A percentile compares a stretch with the other conserved stretches of the same genome.
phyloP scores from a whole-genome alignment of 2,888 invertebrate species.

The Mallateleia sp. region DNA sequence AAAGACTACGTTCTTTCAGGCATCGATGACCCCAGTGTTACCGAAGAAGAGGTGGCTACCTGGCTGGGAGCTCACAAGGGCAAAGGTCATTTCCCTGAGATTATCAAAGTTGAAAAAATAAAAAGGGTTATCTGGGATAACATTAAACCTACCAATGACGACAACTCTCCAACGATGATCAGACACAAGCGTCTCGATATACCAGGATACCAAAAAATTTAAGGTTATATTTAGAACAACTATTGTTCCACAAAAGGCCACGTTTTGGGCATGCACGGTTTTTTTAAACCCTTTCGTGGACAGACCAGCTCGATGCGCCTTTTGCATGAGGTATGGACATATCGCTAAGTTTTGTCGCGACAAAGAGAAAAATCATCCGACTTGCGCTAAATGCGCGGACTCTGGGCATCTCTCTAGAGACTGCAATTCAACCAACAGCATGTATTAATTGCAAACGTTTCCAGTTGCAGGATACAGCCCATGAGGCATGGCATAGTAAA shows the following conservation, averaged over 20 bases:
- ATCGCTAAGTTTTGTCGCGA: conserved; percentile 3
- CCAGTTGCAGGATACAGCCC: neutral
- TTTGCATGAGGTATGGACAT: conserved; percentile 14
- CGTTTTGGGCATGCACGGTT: neutral
- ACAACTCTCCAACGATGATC: no score
- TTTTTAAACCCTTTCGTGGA: neutral
- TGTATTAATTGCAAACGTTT: conserved; percentile 5
- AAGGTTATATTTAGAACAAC: conserved; percentile 7
- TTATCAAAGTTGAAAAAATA: neutral
- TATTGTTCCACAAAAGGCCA: neutral
- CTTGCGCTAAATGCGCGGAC: neutral
- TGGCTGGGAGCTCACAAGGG: neutral
- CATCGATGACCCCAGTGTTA: neutral
- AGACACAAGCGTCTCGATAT: neutral
- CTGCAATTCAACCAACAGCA: neutral
- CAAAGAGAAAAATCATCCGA: neutral
- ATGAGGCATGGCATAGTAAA: neutral
- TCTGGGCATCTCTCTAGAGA: neutral
- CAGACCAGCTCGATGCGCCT: neutral
- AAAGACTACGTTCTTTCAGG: conserved; percentile 11
- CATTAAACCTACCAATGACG: no score
- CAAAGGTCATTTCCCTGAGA: neutral
- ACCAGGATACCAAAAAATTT: conserved; percentile 12
- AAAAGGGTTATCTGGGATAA: no score
- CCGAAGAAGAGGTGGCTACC: neutral